Evolutionary conservation across 2,888 invertebrate genomes (phyloP), one percentile per base, ranked within the genome.

Genomic region (Cheilosia impressa): DNA sequence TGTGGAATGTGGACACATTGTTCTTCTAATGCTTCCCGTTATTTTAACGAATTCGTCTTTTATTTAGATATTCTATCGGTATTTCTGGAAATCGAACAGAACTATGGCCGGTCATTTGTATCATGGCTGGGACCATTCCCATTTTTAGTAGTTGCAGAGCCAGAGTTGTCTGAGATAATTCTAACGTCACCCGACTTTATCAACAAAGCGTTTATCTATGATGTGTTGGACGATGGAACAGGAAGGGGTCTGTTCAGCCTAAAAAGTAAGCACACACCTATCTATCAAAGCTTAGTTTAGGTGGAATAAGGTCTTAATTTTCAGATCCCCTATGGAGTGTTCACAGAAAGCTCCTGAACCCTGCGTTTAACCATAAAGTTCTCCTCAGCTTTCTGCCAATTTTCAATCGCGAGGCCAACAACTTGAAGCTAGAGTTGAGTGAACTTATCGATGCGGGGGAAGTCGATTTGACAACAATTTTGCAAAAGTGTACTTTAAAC

Each of bases 91-190:
- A 78, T 78, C 15, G 84, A 84, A 60, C 4, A 47, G 22, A 22
- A 62, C 66, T 87, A 89, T 60, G 91, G 91, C 2, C 66, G 89
- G 0, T 58, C 88, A 1, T 76, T 90, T 15, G 89, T 89, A 31
- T 91, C 91, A 0, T 91, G 92, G 91, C 87, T 91, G n/a, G 92
- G 92, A 13, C 91, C 91, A 0, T 87, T 90, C 68, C 91, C 91
- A 5, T 90, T 91, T 65, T 15, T 91, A 45, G 89, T 91, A n/a
- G 88, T 89, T 7, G 88, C 87, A 24, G 91, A 91, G 38, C 91
- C 92, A 0, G 90, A 90, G 66, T 63, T 88, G 22, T 88, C 88
- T 1, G 90, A 91, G 87, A 89, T 90, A 19, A 90, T 91, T 72
- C 87, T 91, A 0, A 91, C 91, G 15, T 91, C 91, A 0, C 89